Conservation (phyloP, 2,888 invertebrate genomes). For the Phengaris arion region DNA sequence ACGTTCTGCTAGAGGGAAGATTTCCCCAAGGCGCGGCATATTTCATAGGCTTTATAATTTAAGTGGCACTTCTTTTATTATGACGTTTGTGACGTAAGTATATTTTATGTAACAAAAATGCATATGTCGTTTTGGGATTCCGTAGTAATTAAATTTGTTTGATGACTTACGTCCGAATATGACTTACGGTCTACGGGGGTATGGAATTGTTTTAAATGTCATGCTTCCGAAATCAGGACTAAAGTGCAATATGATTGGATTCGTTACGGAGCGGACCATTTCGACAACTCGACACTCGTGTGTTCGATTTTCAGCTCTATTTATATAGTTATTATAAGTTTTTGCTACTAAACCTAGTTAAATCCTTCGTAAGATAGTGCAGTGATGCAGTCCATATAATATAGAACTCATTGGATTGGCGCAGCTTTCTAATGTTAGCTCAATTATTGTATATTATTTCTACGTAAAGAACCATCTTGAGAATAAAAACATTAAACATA, state of each 20-base stretch:
- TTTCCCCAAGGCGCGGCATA: constrained; percentile 73
- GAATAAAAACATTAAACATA: not conserved
- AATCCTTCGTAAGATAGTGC: too few relatives aligned
- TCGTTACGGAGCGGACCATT: too few relatives aligned
- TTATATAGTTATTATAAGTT: too few relatives aligned
- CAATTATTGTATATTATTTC: not conserved
- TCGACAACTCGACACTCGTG: too few relatives aligned
- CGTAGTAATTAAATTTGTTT: not conserved
- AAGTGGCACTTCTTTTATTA: constrained; percentile 58
- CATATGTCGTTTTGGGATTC: constrained; percentile 31
- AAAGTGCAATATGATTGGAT: not conserved
- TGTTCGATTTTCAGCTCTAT: too few relatives aligned
- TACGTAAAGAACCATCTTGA: not conserved
- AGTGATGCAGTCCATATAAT: too few relatives aligned
- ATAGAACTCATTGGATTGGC: too few relatives aligned
- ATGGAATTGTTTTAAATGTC: too few relatives aligned
- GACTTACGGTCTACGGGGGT: not conserved
- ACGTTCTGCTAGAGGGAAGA: constrained; percentile 59
- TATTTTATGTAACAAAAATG: constrained; percentile 31
- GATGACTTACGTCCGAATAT: not conserved
- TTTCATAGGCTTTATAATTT: constrained; percentile 67
- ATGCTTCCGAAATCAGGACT: not conserved
- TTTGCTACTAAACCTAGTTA: too few relatives aligned
- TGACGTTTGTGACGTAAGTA: constrained; percentile 34
- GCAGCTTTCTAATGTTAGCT: too few relatives aligned